Percentiles rank a stretch among this genome's conserved stretches.
Evolutionary conservation across 2,113 vertebrate species (phyloP).

Genomic region (Phyllostomus hastatus): DNA sequence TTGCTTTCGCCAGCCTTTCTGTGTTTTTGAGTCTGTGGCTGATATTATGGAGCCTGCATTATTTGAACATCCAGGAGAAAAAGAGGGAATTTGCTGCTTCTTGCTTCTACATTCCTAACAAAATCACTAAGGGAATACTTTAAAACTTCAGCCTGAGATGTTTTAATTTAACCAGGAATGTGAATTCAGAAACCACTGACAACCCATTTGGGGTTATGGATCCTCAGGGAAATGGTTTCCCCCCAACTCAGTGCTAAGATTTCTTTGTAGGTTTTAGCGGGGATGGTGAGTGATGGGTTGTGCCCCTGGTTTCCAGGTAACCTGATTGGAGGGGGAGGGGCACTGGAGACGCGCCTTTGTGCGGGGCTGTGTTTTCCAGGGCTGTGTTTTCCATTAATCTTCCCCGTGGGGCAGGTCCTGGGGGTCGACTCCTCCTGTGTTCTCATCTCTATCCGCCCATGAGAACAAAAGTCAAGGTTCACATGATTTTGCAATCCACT

Average conservation of each 20-base stretch:
- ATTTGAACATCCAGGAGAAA: constrained; percentile 2
- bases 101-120: background rate
- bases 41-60: background rate
- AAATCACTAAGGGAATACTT: background rate
- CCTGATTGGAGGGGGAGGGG: background rate
- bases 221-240: background rate
- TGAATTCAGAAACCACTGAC: background rate
- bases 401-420: background rate
- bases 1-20: background rate
- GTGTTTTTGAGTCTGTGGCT: background rate
- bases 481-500: background rate
- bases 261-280: background rate
- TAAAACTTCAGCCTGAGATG: background rate
- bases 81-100: background rate
- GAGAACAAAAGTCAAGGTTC: background rate
- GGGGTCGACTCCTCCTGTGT: too few relatives aligned
- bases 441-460: background rate
- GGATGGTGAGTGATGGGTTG: background rate
- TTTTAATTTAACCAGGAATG: background rate
- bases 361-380: background rate
- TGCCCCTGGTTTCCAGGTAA: background rate
- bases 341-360: background rate
- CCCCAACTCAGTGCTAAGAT: background rate
- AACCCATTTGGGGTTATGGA: background rate
- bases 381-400: background rate